Percentiles rank a stretch among this genome's conserved stretches.
phyloP scores from a whole-genome alignment of 64 coral and sea anemone species.

The Stylophora pistillata region DNA sequence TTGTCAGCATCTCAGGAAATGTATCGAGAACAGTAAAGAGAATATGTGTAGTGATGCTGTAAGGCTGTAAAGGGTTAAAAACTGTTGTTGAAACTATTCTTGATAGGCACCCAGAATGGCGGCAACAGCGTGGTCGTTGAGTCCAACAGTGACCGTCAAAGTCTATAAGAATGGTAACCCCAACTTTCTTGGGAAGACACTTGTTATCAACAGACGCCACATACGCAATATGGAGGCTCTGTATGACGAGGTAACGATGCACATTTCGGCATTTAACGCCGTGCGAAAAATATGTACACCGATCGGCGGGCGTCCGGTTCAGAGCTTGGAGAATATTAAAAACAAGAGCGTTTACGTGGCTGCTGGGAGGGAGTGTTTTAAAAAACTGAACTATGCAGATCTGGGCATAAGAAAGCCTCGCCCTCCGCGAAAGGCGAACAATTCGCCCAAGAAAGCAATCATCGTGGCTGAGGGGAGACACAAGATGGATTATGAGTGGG shows the following conservation, averaged over 20 bases:
- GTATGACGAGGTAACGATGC: conserved; percentile 48
- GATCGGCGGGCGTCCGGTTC: conserved; percentile 45
- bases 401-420: conserved; percentile 5
- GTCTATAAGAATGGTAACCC: conserved; percentile 80
- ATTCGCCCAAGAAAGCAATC: not conserved
- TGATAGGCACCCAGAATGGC: conserved; percentile 12
- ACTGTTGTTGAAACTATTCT: not conserved
- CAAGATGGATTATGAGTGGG: conserved; percentile 80
- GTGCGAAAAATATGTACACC: conserved; percentile 80
- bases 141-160: conserved; percentile 49
- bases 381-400: conserved; percentile 76
- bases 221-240: conserved; percentile 64
- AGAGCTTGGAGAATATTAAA: conserved; percentile 51
- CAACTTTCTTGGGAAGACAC: conserved; percentile 71
- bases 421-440: conserved; percentile 33
- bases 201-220: conserved; percentile 63
- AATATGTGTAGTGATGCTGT: too few species aligned
- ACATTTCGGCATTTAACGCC: conserved; percentile 53
- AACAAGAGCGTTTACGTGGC: conserved; percentile 68
- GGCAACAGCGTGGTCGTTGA: not conserved
- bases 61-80: too few species aligned
- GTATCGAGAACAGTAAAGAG: too few species aligned
- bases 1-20: too few species aligned
- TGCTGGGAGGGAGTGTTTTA: conserved; percentile 64
- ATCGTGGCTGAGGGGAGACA: conserved; percentile 30